A percentile compares a stretch with the other conserved stretches of the same genome.
Evolutionary conservation across 2,113 vertebrate species (phyloP).

Genomic region (Mirza zaza): DNA sequence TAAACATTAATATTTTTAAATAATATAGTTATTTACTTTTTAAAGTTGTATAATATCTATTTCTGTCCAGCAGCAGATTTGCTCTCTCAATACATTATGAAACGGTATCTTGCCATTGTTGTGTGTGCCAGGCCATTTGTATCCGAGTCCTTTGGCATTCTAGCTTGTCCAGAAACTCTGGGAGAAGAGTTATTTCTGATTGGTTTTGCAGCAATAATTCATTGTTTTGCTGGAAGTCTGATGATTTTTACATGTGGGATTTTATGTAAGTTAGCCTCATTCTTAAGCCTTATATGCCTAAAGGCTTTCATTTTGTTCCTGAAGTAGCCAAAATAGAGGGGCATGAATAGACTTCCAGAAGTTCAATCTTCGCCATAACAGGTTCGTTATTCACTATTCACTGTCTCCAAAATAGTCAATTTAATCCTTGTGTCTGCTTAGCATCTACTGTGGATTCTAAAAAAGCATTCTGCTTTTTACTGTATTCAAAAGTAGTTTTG

Average conservation of each 20-base stretch:
- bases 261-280: background rate
- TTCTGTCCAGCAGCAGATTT: background rate
- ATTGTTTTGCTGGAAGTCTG: conserved; percentile 33
- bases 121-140: background rate
- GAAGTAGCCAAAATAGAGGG: background rate
- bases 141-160: background rate
- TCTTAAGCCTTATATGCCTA: background rate
- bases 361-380: background rate
- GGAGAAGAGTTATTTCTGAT: background rate
- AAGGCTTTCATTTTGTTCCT: background rate
- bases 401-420: background rate
- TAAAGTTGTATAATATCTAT: background rate
- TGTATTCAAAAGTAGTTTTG: conserved; percentile 17
- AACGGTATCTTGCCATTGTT: background rate
- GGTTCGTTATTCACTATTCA: background rate
- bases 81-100: background rate
- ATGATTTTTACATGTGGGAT: conserved; percentile 7
- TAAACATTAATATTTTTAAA: conserved; percentile 3
- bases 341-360: background rate
- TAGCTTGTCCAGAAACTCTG: background rate
- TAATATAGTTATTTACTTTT: background rate
- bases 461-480: background rate
- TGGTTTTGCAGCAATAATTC: background rate
- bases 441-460: background rate
- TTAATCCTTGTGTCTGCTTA: background rate